Evolutionary conservation across 2,797 vertebrate genomes (phyloP), one percentile per base, ranked within the genome.

Genomic region (Rhinophrynus dorsalis): DNA sequence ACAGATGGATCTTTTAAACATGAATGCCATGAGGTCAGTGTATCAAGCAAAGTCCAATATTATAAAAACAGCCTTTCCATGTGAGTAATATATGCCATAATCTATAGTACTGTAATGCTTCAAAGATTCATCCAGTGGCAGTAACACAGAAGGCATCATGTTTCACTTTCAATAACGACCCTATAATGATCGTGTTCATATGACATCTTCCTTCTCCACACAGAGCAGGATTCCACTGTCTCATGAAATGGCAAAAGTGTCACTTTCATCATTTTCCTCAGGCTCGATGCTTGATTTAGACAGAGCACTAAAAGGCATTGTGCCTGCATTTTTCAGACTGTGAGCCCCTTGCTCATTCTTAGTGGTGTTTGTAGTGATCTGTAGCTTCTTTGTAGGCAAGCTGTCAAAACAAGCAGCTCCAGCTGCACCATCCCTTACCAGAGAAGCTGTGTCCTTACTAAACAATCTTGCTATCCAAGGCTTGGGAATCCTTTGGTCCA

Each of bases 251-350:
- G 29, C 37, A 32, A 56, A 50, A 11, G 81, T 76, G 58, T 94
- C 88, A 0, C 75, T 89, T 78, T 95, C 94, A 0, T 95, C 94
- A 0, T 95, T 94, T 73, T 95, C 93, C 71, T 93, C 93, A 0
- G 93, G 93, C 77, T 92, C 83, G 0, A 91, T 94, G 81, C 79
- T 75, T 7, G 76, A 79, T 40, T 71, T 47, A 5, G 80, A 83
- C n/a, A 79, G 79, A 44, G 50, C 72, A 80, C 83, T 85, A 50
- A 68, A 58, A 24, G 82, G 82, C 73, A 83, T 81, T 51, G 64
- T 75, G 32, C 27, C 75, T 1, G 57, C 62, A 50, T 81, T 78
- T 54, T 84, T 89, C 0, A 89, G 86, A 75, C 89, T 88, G 68
- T 89, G 80, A 21, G 87, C 88, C 1, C 74, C 81, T 1, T 88